phyloP scores from a whole-genome alignment of 1,140 invertebrate species.

The Rhopalosiphum padi region DNA sequence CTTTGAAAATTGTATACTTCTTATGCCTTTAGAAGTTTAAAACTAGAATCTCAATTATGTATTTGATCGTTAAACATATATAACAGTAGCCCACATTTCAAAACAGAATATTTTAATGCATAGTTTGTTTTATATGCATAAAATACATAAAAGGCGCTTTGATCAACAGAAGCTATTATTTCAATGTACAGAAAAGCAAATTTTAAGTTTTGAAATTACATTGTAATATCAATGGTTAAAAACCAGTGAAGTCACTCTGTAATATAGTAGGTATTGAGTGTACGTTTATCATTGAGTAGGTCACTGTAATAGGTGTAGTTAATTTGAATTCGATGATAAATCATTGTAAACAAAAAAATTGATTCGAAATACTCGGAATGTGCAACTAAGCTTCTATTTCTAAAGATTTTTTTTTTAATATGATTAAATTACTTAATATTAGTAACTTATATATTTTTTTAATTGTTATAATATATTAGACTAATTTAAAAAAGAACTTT shows the following conservation, averaged over 20 bases:
- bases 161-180: neutral
- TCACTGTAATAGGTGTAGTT: too few species aligned
- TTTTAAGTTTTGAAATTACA: neutral
- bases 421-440: too few species aligned
- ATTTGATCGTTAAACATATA: neutral
- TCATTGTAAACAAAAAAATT: too few species aligned
- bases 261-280: too few species aligned
- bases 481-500: too few species aligned
- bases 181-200: neutral
- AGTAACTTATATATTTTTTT: neutral
- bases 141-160: neutral
- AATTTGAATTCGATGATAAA: too few species aligned
- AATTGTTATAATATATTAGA: neutral
- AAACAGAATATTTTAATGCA: neutral
- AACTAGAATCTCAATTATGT: neutral
- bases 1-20: neutral
- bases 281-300: too few species aligned
- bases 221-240: neutral
- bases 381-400: too few species aligned
- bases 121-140: neutral
- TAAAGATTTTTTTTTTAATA: too few species aligned
- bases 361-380: too few species aligned
- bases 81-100: neutral
- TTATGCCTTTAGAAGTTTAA: neutral
- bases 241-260: neutral